Conservation (phyloP, 1,140 invertebrate genomes). For the Nautilus pompilius region DNA sequence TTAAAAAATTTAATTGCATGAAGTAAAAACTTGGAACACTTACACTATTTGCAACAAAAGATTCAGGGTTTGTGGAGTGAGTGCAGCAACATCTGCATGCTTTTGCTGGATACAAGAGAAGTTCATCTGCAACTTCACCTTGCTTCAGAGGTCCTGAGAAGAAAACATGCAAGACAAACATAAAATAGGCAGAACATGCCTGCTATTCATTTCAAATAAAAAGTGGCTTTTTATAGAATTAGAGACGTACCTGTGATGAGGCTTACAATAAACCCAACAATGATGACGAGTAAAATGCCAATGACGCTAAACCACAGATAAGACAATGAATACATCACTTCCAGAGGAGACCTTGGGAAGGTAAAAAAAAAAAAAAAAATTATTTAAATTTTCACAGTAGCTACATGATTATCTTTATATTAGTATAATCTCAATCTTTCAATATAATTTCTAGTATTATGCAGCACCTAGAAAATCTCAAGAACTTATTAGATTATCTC, state of each 20-base stretch:
- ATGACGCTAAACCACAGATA: constrained; percentile 81
- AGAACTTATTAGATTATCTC: no score
- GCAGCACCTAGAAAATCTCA: no score
- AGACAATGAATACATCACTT: constrained; percentile 69
- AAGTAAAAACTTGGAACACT: no score
- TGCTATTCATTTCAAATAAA: neutral
- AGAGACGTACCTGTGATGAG: constrained; percentile 60
- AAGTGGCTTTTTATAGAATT: neutral
- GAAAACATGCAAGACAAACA: neutral
- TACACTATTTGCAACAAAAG: no score
- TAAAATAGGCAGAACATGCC: neutral
- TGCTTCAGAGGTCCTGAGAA: neutral
- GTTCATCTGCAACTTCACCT: constrained; percentile 11
- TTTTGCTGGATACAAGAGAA: no score
- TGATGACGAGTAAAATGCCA: constrained; percentile 62
- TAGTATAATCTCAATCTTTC: no score
- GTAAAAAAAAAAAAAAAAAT: neutral
- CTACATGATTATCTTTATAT: neutral
- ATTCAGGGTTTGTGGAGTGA: no score
- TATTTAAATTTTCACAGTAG: neutral
- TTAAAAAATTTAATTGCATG: no score
- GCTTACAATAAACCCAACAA: constrained; percentile 70
- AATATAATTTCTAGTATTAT: no score
- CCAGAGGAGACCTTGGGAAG: constrained; percentile 8
- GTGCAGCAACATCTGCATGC: no score